Conservation (phyloP, 2,797 vertebrate species). For the Agapornis canus region DNA sequence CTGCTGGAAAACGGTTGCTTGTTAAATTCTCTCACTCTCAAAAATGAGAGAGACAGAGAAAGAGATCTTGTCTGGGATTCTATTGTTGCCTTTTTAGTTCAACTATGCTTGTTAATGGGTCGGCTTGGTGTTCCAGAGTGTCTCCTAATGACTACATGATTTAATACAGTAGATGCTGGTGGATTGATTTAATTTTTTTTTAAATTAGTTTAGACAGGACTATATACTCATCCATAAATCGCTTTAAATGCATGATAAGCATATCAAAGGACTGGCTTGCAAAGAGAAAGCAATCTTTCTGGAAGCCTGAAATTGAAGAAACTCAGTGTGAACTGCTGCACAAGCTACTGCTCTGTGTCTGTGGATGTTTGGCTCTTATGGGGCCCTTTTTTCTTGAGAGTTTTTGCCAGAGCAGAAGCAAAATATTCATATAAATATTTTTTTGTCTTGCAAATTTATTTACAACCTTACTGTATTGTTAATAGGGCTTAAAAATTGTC, state of each 20-base stretch:
- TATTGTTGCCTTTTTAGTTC: not conserved
- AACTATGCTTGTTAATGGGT: not conserved
- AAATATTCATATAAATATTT: constrained; percentile 35
- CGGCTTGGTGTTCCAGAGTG: not conserved
- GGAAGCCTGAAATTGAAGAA: not conserved
- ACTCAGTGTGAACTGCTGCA: not conserved
- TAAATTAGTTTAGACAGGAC: constrained; percentile 19
- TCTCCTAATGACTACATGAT: not conserved
- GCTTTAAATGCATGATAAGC: constrained; percentile 13
- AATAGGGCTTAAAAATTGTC: not conserved
- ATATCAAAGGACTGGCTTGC: not conserved
- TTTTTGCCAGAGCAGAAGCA: constrained; percentile 41
- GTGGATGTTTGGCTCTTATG: not conserved
- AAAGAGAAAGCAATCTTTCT: constrained; percentile 32
- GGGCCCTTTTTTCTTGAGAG: not conserved
- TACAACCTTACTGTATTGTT: not conserved
- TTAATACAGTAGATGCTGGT: not conserved
- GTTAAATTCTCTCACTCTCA: not conserved
- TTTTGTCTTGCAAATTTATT: constrained; percentile 22
- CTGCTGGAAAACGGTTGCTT: not conserved
- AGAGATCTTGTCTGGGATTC: not conserved
- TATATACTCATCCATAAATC: constrained; percentile 27
- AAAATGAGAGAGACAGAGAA: not conserved
- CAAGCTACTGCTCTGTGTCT: not conserved
- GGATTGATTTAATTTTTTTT: not conserved